Percentiles rank a stretch among this genome's conserved stretches.
Conservation (phyloP, 35 echinoderm and acorn worm genomes). For the Nesometra sesokonis region DNA sequence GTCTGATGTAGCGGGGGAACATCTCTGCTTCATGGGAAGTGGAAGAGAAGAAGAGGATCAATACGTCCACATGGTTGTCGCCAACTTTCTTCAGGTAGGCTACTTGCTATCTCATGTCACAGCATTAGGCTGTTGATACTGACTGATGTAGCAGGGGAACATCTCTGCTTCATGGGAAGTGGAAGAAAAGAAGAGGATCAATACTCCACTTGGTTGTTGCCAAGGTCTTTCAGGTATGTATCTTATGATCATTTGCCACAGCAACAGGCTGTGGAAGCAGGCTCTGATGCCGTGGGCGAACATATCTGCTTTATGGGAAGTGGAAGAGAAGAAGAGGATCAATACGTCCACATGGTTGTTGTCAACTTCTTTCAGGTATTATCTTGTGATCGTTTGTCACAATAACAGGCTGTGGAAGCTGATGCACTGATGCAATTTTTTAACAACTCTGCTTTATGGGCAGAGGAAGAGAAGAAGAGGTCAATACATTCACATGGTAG, state of each 20-base stretch:
- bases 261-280: constrained; percentile 76
- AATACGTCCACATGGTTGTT: constrained; percentile 95
- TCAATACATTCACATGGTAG: constrained; percentile 97
- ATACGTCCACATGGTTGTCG: constrained; percentile 94
- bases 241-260: constrained; percentile 14
- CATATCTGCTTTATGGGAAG: constrained; percentile 92
- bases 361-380: constrained; percentile 90
- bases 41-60: constrained; percentile 91
- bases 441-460: constrained; percentile 94
- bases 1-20: constrained; percentile 72
- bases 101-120: background rate
- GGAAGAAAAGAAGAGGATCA: constrained; percentile 91
- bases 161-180: constrained; percentile 89
- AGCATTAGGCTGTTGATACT: constrained; percentile 78
- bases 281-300: constrained; percentile 72
- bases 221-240: constrained; percentile 81
- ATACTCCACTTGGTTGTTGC: constrained; percentile 96
- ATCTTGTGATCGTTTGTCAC: background rate
- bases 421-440: constrained; percentile 61
- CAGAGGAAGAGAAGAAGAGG: constrained; percentile 82
- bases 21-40: constrained; percentile 89
- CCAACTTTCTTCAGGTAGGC: constrained; percentile 88
- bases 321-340: constrained; percentile 87
- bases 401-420: constrained; percentile 80
- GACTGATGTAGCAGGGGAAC: constrained; percentile 75